Evolutionary conservation across 2,888 invertebrate genomes (phyloP), one percentile per base, ranked within the genome.

Genomic region (Anarsia innoxiella): DNA sequence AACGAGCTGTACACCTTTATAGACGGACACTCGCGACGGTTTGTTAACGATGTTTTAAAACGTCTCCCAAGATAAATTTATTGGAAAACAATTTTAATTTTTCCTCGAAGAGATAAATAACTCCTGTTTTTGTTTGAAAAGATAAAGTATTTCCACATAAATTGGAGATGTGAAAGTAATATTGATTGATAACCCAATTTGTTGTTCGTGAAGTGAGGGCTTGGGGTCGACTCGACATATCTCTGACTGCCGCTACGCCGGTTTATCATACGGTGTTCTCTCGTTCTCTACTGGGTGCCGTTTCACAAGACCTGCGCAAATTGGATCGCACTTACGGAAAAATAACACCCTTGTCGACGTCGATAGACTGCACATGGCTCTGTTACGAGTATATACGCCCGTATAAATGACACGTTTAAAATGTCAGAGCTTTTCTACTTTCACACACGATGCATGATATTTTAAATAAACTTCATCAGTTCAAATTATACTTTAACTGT

Each of bases 131-230:
- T 49, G 46, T 54, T 55, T 51, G 47, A 43, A 51, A 49, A 52
- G 47, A 56, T 48, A 53, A 52, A 53, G 46, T 56, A 58, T 62
- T 56, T 58, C 46, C 47, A 55, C 57, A 56, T 56, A 68, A 61
- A 61, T 61, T 60, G 52, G 42, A 56, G 45, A 61, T 56, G 57
- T 42, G 52, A 54, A 61, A 62, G 56, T 62, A 62, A 66, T 70
- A 66, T 68, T 71, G 70, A 72, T 71, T 69, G 67, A 72, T 69
- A 58, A 49, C 59, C 59, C 62, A 68, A 69, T 69, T 66, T 64
- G 50, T 49, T 51, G 48, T 46, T 55, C 44, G 45, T 42, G 42
- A 56, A 53, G 47, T 59, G 55, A 49, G 58, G 58, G 55, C n/a
- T n/a, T n/a, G n/a, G n/a, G n/a, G n/a, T n/a, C n/a, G n/a, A n/a